Percentiles rank a stretch among this genome's conserved stretches.
Conservation (phyloP, 2,113 vertebrate species). For the Ceyx margarethae region DNA sequence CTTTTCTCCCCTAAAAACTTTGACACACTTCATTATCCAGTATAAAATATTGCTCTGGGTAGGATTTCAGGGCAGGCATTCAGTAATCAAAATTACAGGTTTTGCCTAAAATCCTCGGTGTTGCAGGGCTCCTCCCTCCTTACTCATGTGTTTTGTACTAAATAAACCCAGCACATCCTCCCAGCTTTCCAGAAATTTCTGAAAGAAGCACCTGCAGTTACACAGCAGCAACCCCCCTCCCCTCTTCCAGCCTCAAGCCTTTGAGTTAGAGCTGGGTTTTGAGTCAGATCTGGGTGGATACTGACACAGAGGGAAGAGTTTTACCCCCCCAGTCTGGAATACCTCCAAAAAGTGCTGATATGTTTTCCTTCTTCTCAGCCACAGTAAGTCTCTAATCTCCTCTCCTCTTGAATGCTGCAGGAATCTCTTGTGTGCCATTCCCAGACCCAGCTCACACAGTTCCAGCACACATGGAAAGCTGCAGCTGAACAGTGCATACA, state of each 20-base stretch:
- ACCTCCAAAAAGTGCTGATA: background rate
- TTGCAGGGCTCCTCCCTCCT: background rate
- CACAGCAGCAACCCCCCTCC: background rate
- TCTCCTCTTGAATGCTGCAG: background rate
- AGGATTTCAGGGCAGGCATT: background rate
- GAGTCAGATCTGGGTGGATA: background rate
- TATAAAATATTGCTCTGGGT: slow-evolving; percentile 5
- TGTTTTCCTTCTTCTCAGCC: background rate
- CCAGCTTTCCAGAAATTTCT: slow-evolving; percentile 12
- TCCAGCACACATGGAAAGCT: background rate
- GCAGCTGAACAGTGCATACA: background rate
- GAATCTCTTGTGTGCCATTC: background rate
- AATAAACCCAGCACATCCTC: background rate
- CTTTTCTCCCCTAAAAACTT: slow-evolving; percentile 8
- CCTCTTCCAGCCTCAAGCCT: background rate
- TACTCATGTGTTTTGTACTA: background rate
- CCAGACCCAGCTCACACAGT: background rate
- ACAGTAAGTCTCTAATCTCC: background rate
- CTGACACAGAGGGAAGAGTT: background rate
- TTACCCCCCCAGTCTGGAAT: background rate
- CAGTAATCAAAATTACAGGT: slow-evolving; percentile 13
- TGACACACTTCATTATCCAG: slow-evolving; percentile 47
- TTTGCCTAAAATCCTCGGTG: background rate
- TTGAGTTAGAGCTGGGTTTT: background rate
- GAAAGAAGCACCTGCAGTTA: background rate